These are phyloP conservation scores for Drosophila neutralis DNA, from an alignment of 2,888 invertebrate species.

Conservation along the genomic window DNA sequence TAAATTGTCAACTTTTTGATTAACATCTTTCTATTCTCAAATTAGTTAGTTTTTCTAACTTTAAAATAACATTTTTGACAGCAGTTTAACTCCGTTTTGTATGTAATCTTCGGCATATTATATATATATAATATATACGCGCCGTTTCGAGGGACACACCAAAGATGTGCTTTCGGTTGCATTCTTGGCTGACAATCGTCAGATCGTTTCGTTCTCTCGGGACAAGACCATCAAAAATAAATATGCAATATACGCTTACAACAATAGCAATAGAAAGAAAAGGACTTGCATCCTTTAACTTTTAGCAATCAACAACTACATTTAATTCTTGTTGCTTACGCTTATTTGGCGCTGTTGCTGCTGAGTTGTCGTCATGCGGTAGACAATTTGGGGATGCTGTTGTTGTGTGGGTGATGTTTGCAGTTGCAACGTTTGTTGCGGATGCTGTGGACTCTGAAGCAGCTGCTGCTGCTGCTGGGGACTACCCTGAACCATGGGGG, in stretches of 20 bases:
- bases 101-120: background rate
- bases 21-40: too few species aligned
- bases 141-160: too few species aligned
- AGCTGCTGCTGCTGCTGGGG: conserved; percentile 74
- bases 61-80: background rate
- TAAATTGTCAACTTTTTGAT: too few species aligned
- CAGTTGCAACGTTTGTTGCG: conserved; percentile 73
- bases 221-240: conserved; percentile 95
- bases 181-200: conserved; percentile 99
- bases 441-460: conserved; percentile 66
- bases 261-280: background rate
- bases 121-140: background rate
- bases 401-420: conserved; percentile 63
- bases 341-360: conserved; percentile 69
- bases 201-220: conserved; percentile 99
- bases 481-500: conserved; percentile 64
- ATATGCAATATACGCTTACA: conserved; percentile 39
- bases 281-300: background rate
- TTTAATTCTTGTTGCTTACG: conserved; percentile 47
- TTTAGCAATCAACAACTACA: background rate
- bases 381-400: conserved; percentile 73
- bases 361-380: conserved; percentile 72
- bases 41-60: background rate
- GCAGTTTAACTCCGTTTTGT: background rate
- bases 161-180: conserved; percentile 98